Percentiles rank a stretch among this genome's conserved stretches.
Conservation (phyloP, 2,888 invertebrate species). For the Pecten maximus region DNA sequence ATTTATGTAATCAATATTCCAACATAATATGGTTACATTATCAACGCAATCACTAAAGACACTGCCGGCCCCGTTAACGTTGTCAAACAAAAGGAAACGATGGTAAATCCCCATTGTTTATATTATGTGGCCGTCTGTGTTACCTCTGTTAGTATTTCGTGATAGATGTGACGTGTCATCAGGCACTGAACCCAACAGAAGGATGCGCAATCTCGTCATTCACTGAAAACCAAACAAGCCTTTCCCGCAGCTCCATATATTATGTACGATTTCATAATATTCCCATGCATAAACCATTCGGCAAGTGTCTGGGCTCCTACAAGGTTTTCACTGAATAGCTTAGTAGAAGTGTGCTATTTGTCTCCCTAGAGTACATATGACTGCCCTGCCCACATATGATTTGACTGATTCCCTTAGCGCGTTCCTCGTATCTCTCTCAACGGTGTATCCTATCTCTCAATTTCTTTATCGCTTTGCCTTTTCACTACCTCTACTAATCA, state of each 20-base stretch:
- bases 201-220: neutral
- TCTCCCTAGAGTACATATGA: neutral
- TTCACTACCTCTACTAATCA: neutral
- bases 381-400: neutral
- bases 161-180: neutral
- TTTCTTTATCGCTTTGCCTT: neutral
- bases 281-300: neutral
- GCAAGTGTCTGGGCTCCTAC: neutral
- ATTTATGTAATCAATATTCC: no score
- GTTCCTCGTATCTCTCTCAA: neutral
- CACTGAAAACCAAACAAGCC: neutral
- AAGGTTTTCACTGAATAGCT: neutral
- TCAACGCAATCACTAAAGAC: no score
- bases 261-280: slow-evolving; percentile 28
- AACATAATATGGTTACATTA: no score
- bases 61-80: no score
- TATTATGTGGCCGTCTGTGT: neutral
- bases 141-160: neutral
- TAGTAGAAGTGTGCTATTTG: neutral
- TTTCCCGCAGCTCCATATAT: neutral
- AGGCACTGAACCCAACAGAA: neutral
- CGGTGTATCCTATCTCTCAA: neutral
- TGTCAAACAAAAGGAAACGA: neutral
- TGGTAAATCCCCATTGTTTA: neutral
- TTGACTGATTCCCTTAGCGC: neutral